A percentile compares a stretch with the other conserved stretches of the same genome.
phyloP scores from a whole-genome alignment of 2,113 vertebrate genomes.

The Tragelaphus imberbis region DNA sequence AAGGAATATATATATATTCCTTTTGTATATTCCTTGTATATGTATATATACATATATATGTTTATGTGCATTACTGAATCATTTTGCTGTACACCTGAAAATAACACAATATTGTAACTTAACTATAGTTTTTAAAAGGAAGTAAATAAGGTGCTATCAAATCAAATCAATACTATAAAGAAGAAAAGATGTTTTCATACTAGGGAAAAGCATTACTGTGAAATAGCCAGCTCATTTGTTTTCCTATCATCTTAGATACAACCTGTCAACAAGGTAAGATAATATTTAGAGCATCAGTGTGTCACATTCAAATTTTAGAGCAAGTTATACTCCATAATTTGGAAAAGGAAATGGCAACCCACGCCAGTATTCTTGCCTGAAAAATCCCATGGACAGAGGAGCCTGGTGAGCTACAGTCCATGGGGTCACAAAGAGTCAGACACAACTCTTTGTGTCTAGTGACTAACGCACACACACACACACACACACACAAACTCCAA shows the following conservation, averaged over 20 bases:
- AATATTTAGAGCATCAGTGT: not conserved
- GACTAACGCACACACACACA: not conserved
- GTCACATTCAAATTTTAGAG: not conserved
- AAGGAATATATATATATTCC: not conserved
- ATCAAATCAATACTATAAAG: not conserved
- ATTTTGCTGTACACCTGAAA: not conserved
- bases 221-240: not conserved
- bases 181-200: not conserved
- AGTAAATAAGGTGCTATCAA: slow-evolving; percentile 14
- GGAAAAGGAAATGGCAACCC: not conserved
- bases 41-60: not conserved
- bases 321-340: not conserved
- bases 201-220: not conserved
- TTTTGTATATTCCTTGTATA: not conserved
- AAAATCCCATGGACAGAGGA: not conserved
- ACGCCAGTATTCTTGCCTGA: not conserved
- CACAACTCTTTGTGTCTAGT: not conserved
- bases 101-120: not conserved
- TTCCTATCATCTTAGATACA: not conserved
- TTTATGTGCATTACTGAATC: not conserved
- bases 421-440: not conserved
- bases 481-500: not conserved
- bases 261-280: not conserved
- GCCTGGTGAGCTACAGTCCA: not conserved
- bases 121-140: not conserved